phyloP scores from a whole-genome alignment of 2,797 vertebrate genomes.

The Neosilurus mollespiculum region DNA sequence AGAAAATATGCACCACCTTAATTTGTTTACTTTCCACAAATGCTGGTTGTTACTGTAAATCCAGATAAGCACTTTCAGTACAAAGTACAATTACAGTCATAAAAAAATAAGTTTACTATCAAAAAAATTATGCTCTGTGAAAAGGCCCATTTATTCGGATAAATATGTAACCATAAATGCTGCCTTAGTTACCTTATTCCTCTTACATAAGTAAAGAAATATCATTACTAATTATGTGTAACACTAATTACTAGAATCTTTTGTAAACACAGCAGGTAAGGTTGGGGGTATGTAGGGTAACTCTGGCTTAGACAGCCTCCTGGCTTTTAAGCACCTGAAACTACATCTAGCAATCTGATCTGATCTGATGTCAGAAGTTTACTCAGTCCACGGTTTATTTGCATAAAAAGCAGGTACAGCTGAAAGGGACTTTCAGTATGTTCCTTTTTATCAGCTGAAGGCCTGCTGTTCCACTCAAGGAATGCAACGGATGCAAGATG shows the following conservation, averaged over 20 bases:
- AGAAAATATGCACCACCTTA: background rate
- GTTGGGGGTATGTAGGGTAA: background rate
- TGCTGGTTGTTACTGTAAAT: constrained; percentile 11
- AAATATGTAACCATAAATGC: background rate
- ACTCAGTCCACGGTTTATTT: constrained; percentile 26
- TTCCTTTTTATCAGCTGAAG: constrained; percentile 27
- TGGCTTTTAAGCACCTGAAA: constrained; percentile 34
- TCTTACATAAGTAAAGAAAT: background rate
- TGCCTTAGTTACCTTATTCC: background rate
- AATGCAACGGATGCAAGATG: background rate
- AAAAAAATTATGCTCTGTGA: background rate
- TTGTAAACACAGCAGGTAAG: constrained; percentile 2
- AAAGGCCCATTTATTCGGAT: background rate
- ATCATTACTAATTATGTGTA: no score
- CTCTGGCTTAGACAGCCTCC: background rate
- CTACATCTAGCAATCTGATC: constrained; percentile 33
- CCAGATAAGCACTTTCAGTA: constrained; percentile 29
- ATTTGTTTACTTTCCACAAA: background rate
- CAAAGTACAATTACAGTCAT: constrained; percentile 39
- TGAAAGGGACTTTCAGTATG: constrained; percentile 27
- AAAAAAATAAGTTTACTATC: constrained; percentile 13
- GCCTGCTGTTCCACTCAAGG: background rate
- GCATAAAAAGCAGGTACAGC: constrained; percentile 27
- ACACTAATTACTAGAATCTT: no score
- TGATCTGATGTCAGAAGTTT: constrained; percentile 32